A percentile compares a stretch with the other conserved stretches of the same genome.
Evolutionary conservation across 2,113 vertebrate species (phyloP).

Genomic region (Catharus bicknelli): DNA sequence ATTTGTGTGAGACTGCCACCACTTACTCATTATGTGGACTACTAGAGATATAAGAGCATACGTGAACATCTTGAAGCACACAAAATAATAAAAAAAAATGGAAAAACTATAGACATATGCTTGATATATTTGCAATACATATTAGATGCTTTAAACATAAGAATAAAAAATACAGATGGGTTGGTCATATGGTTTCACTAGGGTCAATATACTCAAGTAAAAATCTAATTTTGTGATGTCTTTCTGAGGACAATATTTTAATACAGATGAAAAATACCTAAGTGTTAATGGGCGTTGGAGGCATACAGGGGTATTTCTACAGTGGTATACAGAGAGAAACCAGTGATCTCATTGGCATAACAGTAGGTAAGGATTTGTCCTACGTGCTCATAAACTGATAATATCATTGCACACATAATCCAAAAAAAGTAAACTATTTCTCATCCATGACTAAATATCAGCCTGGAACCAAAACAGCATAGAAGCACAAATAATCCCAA

Average conservation of each 20-base stretch:
- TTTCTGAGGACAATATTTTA: not conserved
- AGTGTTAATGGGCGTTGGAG: not conserved
- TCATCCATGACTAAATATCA: constrained; percentile 17
- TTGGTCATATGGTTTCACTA: not conserved
- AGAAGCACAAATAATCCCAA: constrained; percentile 31
- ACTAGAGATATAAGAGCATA: not conserved
- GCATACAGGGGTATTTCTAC: not conserved
- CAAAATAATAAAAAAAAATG: not conserved
- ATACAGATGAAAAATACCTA: not conserved
- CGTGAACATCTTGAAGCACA: not conserved
- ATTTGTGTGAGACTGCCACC: not conserved
- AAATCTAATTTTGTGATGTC: not conserved
- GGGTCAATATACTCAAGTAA: not conserved
- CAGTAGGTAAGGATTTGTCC: not conserved
- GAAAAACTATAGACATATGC: not conserved
- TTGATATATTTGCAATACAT: not conserved
- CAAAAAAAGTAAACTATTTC: not conserved
- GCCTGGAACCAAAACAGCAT: not conserved
- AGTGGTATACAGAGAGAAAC: not conserved
- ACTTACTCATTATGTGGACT: not conserved
- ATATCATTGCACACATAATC: not conserved
- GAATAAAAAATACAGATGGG: not conserved
- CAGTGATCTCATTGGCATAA: not conserved
- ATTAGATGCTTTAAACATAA: not conserved
- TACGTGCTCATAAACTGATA: constrained; percentile 1